A percentile compares a stretch with the other conserved stretches of the same genome.
Evolutionary conservation across 2,113 vertebrate species (phyloP).

Genomic region (Odontesthes bonariensis): DNA sequence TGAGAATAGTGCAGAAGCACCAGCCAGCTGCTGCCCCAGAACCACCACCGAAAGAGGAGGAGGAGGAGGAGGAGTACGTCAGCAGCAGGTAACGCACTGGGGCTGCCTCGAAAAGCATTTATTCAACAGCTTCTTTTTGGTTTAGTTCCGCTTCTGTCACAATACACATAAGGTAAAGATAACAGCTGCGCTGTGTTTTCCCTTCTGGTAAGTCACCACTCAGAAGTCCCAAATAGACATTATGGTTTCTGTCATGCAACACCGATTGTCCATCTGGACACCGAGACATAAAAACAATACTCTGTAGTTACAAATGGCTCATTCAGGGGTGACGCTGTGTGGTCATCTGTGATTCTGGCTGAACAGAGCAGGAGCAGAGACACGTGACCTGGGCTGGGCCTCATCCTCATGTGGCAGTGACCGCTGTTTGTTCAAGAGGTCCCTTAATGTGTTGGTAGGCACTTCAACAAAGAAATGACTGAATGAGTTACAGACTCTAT

Average conservation of each 20-base stretch:
- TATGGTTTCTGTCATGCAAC: background rate
- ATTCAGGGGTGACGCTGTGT: background rate
- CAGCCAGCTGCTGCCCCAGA: slow-evolving; percentile 83
- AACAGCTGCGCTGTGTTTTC: background rate
- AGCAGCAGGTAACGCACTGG: slow-evolving; percentile 86
- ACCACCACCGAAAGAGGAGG: slow-evolving; percentile 86
- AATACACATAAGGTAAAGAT: background rate
- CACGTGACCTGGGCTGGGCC: no score
- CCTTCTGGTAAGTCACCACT: background rate
- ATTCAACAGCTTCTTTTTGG: background rate
- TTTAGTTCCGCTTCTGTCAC: no score
- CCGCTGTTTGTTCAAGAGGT: background rate
- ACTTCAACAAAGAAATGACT: background rate
- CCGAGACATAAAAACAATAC: background rate
- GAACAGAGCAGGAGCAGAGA: background rate
- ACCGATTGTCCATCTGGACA: background rate
- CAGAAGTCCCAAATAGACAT: background rate
- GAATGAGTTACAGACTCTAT: no score
- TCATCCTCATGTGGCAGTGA: background rate
- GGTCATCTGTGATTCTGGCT: background rate
- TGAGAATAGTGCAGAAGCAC: slow-evolving; percentile 98
- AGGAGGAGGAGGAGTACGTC: slow-evolving; percentile 91
- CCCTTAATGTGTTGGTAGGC: background rate
- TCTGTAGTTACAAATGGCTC: background rate
- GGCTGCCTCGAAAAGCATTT: no score